These are phyloP conservation scores for Philereme transversata DNA, from an alignment of 2,888 invertebrate genomes.

Conservation along the genomic window DNA sequence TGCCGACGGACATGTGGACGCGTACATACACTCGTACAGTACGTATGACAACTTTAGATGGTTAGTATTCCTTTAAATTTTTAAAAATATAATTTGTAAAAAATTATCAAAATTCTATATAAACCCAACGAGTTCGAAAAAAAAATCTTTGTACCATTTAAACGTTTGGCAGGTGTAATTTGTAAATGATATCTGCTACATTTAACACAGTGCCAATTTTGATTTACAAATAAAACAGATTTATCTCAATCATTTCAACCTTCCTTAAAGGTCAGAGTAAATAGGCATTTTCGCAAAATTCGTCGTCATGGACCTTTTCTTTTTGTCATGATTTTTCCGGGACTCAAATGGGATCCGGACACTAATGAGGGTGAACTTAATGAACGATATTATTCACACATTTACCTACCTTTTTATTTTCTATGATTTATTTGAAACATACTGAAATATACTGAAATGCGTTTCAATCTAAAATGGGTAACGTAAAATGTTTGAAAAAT, in stretches of 20 bases:
- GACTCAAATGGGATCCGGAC: constrained; percentile 33
- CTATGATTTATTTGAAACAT: neutral
- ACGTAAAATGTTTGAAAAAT: too few relatives aligned
- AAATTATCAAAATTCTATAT: too few relatives aligned
- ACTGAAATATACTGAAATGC: neutral
- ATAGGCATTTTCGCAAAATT: constrained; percentile 35
- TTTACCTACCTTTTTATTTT: constrained; percentile 28
- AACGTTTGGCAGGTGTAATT: neutral
- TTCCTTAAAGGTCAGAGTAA: constrained; percentile 36
- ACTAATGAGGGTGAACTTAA: constrained; percentile 44
- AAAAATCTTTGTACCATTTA: too few relatives aligned
- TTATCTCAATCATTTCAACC: constrained; percentile 34
- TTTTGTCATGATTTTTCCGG: constrained; percentile 40
- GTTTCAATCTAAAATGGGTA: too few relatives aligned
- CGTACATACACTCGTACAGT: too few relatives aligned
- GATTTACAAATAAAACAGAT: constrained; percentile 33
- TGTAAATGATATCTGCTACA: neutral
- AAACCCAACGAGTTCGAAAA: too few relatives aligned
- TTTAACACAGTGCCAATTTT: constrained; percentile 24
- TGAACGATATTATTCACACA: constrained; percentile 43
- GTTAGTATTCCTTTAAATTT: too few relatives aligned
- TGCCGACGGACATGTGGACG: too few relatives aligned
- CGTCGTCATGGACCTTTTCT: constrained; percentile 34
- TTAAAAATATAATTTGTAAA: too few relatives aligned
- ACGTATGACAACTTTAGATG: too few relatives aligned